A percentile compares a stretch with the other conserved stretches of the same genome.
phyloP scores from a whole-genome alignment of 2,113 vertebrate genomes.

The Prolemur simus region DNA sequence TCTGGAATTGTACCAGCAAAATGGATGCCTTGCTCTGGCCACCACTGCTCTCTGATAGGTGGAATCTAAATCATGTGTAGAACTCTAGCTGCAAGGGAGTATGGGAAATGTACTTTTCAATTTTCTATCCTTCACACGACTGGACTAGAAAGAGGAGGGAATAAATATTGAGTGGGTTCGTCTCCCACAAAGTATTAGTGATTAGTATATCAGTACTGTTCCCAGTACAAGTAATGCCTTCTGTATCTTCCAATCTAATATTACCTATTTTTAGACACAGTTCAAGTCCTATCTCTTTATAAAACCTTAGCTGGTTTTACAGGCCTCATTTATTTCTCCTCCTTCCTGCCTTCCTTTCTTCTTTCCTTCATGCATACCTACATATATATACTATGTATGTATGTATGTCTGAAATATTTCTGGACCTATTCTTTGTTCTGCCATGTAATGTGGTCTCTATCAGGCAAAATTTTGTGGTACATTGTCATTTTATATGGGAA shows the following conservation, averaged over 20 bases:
- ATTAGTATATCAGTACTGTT: not conserved
- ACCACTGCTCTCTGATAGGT: not conserved
- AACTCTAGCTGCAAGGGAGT: not conserved
- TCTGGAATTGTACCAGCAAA: not conserved
- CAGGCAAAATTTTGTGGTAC: not conserved
- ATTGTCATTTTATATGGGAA: not conserved
- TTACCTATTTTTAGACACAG: not conserved
- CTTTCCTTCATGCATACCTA: not conserved
- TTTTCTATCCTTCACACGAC: not conserved
- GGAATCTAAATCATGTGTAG: not conserved
- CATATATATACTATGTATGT: not conserved
- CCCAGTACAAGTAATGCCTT: not conserved
- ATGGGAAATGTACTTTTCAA: not conserved
- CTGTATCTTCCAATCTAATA: not conserved
- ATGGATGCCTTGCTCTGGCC: not conserved
- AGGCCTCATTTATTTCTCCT: not conserved
- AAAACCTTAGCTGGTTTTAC: not conserved
- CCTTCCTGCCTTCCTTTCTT: not conserved
- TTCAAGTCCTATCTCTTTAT: not conserved
- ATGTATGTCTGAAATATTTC: not conserved
- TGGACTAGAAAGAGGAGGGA: not conserved
- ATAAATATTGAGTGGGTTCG: not conserved
- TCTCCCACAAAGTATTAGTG: not conserved
- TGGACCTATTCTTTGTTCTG: not conserved
- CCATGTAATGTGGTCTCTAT: not conserved